These are phyloP conservation scores for Cryptocheilus praepositus DNA, from an alignment of 2,888 invertebrate genomes.

Conservation along the genomic window DNA sequence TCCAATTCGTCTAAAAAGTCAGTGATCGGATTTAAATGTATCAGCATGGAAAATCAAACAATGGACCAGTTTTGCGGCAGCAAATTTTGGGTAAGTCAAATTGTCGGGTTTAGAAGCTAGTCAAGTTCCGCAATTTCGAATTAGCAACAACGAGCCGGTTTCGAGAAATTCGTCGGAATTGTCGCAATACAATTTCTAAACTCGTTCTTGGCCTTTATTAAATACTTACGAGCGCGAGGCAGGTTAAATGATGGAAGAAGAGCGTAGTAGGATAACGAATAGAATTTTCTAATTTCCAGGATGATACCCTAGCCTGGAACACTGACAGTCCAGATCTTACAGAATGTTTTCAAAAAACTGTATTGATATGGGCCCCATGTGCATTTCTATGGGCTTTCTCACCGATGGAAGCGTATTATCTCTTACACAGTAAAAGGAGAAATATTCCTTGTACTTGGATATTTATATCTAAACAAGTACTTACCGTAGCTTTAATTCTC, in stretches of 20 bases:
- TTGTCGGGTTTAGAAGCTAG: background rate
- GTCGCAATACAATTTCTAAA: background rate
- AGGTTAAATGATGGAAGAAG: too few species aligned
- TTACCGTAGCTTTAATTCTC: conserved; percentile 81
- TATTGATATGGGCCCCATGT: conserved; percentile 92
- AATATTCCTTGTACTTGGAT: conserved; percentile 85
- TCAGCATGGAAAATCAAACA: conserved; percentile 77
- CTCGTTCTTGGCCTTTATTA: background rate
- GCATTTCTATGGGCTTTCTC: conserved; percentile 87
- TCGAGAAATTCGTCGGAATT: too few species aligned
- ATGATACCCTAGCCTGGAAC: conserved; percentile 85
- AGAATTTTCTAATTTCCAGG: conserved; percentile 77
- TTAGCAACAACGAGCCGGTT: background rate
- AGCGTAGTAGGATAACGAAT: background rate
- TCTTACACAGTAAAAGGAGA: conserved; percentile 84
- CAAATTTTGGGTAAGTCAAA: conserved; percentile 86
- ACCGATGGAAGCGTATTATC: conserved; percentile 85
- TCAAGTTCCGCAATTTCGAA: background rate
- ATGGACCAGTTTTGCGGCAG: conserved; percentile 88
- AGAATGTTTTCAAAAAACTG: conserved; percentile 93
- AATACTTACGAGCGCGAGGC: too few species aligned
- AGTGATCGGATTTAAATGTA: conserved; percentile 47
- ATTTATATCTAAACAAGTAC: conserved; percentile 81
- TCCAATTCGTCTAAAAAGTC: background rate
- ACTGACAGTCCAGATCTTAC: conserved; percentile 91